A percentile compares a stretch with the other conserved stretches of the same genome.
phyloP scores from a whole-genome alignment of 2,113 vertebrate species.

The Erythrolamprus reginae region DNA sequence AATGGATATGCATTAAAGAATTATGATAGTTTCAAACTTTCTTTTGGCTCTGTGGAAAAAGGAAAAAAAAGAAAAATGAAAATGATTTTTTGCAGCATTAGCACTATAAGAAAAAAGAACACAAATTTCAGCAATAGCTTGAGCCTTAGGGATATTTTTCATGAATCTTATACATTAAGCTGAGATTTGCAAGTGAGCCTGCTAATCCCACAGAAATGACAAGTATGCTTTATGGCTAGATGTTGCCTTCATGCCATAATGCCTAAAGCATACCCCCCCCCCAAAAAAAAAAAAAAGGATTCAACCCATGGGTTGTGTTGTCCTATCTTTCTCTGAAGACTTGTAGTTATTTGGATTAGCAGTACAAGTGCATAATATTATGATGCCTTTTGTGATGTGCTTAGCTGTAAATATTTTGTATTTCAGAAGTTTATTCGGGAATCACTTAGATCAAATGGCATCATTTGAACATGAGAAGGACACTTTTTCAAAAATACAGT shows the following conservation, averaged over 20 bases:
- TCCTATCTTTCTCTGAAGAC: conserved; percentile 46
- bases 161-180: conserved; percentile 46
- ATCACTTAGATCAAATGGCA: conserved; percentile 7
- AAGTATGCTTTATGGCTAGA: conserved; percentile 44
- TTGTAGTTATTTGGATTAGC: conserved; percentile 48
- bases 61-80: neutral
- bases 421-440: conserved; percentile 34
- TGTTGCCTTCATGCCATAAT: conserved; percentile 50
- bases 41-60: neutral
- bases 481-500: neutral
- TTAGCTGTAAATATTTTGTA: conserved; percentile 39
- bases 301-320: conserved; percentile 27
- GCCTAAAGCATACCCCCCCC: conserved; percentile 37
- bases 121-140: conserved; percentile 30
- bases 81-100: conserved; percentile 21
- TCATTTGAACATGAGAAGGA: conserved; percentile 20
- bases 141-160: conserved; percentile 47
- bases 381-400: conserved; percentile 38
- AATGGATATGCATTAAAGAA: neutral
- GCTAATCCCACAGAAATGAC: conserved; percentile 53
- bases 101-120: conserved; percentile 31
- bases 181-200: conserved; percentile 38
- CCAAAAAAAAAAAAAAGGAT: conserved; percentile 28
- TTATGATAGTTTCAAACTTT: neutral
- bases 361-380: conserved; percentile 7